Conservation (phyloP, 2,797 vertebrate species). For the Siniperca scherzeri region DNA sequence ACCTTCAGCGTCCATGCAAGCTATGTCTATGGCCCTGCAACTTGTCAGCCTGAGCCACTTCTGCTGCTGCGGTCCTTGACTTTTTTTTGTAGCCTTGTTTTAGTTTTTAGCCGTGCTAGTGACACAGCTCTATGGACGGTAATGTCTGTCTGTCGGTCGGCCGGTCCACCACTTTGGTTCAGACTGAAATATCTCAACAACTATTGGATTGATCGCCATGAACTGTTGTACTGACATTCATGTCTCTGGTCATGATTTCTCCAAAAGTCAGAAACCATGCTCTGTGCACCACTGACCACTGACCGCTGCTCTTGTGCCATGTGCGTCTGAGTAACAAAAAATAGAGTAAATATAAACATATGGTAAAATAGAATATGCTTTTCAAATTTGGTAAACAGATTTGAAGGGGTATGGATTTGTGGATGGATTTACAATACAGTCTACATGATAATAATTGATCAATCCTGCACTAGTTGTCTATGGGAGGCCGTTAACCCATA, state of each 20-base stretch:
- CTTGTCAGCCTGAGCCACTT: neutral
- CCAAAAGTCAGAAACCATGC: constrained; percentile 2
- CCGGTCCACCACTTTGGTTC: neutral
- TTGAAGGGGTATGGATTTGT: neutral
- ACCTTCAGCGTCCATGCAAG: too few relatives aligned
- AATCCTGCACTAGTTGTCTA: neutral
- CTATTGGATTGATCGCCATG: too few relatives aligned
- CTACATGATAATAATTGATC: neutral
- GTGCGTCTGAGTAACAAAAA: neutral
- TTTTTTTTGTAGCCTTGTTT: neutral
- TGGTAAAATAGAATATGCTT: neutral
- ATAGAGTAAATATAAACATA: neutral
- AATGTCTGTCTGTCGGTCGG: neutral
- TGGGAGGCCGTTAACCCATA: neutral
- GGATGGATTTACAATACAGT: neutral
- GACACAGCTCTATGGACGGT: neutral
- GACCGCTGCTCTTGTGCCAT: neutral
- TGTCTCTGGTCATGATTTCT: neutral
- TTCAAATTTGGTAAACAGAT: neutral
- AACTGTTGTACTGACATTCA: too few relatives aligned
- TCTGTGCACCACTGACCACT: constrained; percentile 2
- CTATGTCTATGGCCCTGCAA: too few relatives aligned
- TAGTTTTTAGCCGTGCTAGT: too few relatives aligned
- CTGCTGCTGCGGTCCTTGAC: neutral
- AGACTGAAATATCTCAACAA: neutral